These are phyloP conservation scores for Kryptolebias ocellatus DNA, from an alignment of 2,797 vertebrate species.

Conservation along the genomic window DNA sequence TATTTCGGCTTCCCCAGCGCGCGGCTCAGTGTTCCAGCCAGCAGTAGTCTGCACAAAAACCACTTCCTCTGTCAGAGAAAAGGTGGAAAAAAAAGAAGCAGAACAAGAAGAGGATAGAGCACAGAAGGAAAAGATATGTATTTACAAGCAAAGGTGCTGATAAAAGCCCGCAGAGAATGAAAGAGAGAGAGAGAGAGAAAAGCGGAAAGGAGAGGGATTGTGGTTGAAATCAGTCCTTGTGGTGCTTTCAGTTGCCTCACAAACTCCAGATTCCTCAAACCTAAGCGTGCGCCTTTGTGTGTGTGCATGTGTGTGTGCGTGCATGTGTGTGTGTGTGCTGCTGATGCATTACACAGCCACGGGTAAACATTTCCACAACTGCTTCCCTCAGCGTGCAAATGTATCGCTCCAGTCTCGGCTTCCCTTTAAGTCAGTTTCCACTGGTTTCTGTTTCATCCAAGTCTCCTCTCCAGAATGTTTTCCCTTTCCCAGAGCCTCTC, in stretches of 20 bases:
- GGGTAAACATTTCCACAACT: conserved; percentile 46
- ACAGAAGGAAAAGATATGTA: conserved; percentile 20
- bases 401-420: conserved; percentile 30
- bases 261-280: conserved; percentile 7
- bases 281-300: background rate
- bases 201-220: conserved; percentile 17
- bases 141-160: conserved; percentile 25
- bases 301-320: too few species aligned
- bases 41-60: conserved; percentile 80
- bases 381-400: conserved; percentile 33
- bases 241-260: background rate
- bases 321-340: background rate
- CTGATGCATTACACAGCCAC: conserved; percentile 33
- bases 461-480: conserved; percentile 36
- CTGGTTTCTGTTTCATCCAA: conserved; percentile 42
- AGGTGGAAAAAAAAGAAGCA: conserved; percentile 43
- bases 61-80: conserved; percentile 74
- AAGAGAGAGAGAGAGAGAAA: conserved; percentile 2
- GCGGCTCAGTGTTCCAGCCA: conserved; percentile 71
- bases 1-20: conserved; percentile 74
- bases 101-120: conserved; percentile 5
- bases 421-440: conserved; percentile 57
- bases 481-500: conserved; percentile 41
- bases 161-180: conserved; percentile 6
- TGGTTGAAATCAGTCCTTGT: conserved; percentile 12